phyloP scores from a whole-genome alignment of 2,113 vertebrate genomes.

The Garra rufa region DNA sequence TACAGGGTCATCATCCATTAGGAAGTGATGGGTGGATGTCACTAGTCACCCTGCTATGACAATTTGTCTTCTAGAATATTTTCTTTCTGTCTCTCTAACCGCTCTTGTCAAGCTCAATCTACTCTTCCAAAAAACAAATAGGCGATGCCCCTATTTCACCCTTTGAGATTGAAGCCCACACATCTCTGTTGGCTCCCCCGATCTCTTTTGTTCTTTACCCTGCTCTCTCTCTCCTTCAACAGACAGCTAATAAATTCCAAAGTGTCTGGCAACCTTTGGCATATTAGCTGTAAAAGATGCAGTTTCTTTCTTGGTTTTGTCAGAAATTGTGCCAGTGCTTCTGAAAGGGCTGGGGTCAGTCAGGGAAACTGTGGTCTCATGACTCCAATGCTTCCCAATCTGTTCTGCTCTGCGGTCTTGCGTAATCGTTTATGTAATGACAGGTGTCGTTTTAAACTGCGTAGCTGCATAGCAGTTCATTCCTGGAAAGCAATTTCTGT shows the following conservation, averaged over 20 bases:
- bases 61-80: constrained; percentile 48
- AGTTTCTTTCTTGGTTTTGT: not conserved
- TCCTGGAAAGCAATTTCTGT: constrained; percentile 14
- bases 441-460: constrained; percentile 20
- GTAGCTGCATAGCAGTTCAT: not conserved
- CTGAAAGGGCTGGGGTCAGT: not conserved
- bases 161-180: not conserved
- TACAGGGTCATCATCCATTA: constrained; percentile 53
- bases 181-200: not conserved
- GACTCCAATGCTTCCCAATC: not conserved
- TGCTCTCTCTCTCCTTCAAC: not conserved
- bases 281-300: not conserved
- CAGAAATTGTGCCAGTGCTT: not conserved
- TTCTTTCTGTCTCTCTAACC: constrained; percentile 5
- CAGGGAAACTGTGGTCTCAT: constrained; percentile 1
- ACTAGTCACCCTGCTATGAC: constrained; percentile 35
- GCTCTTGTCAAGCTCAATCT: constrained; percentile 3
- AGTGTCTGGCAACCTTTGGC: constrained; percentile 27
- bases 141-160: not conserved
- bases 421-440: constrained; percentile 20
- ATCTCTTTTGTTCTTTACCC: not conserved
- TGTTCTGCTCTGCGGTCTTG: not conserved
- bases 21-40: constrained; percentile 32
- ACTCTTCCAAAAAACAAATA: constrained; percentile 23
- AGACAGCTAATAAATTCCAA: constrained; percentile 36